Conservation (phyloP, 2,888 invertebrate species). For the Theodoxus fluviatilis region DNA sequence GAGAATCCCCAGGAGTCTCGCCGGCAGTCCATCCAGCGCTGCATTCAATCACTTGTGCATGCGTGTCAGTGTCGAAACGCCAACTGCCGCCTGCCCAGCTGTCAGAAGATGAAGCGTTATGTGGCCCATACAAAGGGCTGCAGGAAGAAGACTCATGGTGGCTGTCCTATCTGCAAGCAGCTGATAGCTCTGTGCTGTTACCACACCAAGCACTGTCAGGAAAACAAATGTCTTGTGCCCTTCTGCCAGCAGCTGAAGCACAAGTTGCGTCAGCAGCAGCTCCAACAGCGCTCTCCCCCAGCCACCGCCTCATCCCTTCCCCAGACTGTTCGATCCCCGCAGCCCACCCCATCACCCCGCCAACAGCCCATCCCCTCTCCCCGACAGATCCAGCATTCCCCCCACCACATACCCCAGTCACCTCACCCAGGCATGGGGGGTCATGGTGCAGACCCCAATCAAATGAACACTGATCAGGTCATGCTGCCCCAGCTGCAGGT, state of each 20-base stretch:
- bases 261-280: constrained; percentile 94
- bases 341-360: constrained; percentile 79
- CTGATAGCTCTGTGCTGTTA: constrained; percentile 97
- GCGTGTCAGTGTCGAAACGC: constrained; percentile 97
- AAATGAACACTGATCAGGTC: constrained; percentile 68
- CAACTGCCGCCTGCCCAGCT: constrained; percentile 94
- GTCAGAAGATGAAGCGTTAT: constrained; percentile 98
- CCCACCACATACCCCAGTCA: constrained; percentile 61
- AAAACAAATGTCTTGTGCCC: constrained; percentile 93
- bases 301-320: constrained; percentile 68
- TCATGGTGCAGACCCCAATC: constrained; percentile 68
- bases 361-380: constrained; percentile 66
- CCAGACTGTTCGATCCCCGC: constrained; percentile 75
- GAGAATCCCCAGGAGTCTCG: constrained; percentile 85
- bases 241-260: constrained; percentile 99
- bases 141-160: constrained; percentile 78
- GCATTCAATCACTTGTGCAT: constrained; percentile 92
- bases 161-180: constrained; percentile 98
- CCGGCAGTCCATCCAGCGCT: constrained; percentile 86
- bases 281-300: constrained; percentile 84
- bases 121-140: constrained; percentile 96
- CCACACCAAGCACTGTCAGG: constrained; percentile 94
- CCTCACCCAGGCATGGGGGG: constrained; percentile 58
- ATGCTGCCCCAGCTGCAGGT: constrained; percentile 61
- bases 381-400: constrained; percentile 62